Evolutionary conservation across 2,797 vertebrate genomes (phyloP), one percentile per base, ranked within the genome.

Genomic region (Manis pentadactyla): DNA sequence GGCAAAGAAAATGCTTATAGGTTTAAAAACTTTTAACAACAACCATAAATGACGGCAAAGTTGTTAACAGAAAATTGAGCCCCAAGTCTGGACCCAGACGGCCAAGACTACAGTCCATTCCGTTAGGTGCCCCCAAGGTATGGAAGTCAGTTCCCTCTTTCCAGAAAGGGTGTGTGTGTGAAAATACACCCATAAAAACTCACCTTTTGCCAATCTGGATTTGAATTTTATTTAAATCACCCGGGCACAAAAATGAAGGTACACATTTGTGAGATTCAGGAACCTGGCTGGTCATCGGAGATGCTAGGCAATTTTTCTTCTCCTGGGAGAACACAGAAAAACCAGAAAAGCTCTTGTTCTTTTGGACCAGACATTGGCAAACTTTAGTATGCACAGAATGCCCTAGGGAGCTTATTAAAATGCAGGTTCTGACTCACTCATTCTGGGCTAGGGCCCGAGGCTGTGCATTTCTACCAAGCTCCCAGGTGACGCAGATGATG

Each of bases 371-470:
- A 39, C 37, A 39, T n/a, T 37, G 34, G 19, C 68, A 46, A 12
- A 49, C 17, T 55, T 49, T 12, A 18, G 5, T 1, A 18, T 0
- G 9, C 13, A 7, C 34, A 3, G 0, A 18, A 29, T 15, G 11
- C 14, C 5, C 23, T 57, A 21, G 11, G 37, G 23, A 14, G 39
- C 53, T 57, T 6, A 10, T 46, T 51, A 19, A 6, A 17, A 39
- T 25, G 19, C 4, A 3, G 53, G 18, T 7, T 42, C 34, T 2
- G 31, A 14, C 7, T 31, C 53, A 25, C 21, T 0, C 13, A 1
- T 68, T 21, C 89, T 31, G 14, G 29, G 55, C 7, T 2, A 5
- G n/a, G 42, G 9, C 14, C 17, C 2, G 1, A 21, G 49, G 1
- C 0, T 4, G 25, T 15, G 17, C 5, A 8, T n/a, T 64, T 87